Evolutionary conservation across 2,888 invertebrate genomes (phyloP).

Genomic region (Gortyna flavago): DNA sequence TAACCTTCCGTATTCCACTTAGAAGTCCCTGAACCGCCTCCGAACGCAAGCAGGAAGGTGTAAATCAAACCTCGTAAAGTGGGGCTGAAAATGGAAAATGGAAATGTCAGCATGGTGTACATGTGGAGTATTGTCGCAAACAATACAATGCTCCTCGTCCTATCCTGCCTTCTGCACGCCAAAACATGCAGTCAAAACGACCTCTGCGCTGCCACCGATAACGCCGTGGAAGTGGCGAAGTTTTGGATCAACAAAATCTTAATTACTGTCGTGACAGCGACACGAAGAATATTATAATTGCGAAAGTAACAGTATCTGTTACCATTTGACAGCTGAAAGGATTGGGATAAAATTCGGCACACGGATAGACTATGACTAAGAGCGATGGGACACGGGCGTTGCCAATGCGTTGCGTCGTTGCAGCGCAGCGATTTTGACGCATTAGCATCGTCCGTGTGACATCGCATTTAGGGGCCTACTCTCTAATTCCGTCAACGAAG

Average conservation of each 20-base stretch:
- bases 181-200: no score
- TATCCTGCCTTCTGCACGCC: neutral
- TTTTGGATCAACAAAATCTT: no score
- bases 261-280: neutral
- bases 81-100: neutral
- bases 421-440: no score
- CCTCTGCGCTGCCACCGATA: neutral
- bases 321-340: no score
- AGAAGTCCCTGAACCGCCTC: neutral
- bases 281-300: neutral
- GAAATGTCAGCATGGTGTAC: neutral
- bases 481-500: no score
- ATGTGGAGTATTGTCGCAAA: neutral
- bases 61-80: neutral
- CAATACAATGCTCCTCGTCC: no score
- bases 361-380: neutral
- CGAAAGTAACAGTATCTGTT: neutral
- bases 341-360: neutral
- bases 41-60: neutral
- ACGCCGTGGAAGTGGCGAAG: no score
- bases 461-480: no score
- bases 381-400: no score
- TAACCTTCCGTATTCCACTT: neutral
- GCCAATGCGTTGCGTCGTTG: no score
- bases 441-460: no score